Base-by-base conservation (phyloP, 2,888 invertebrate genomes). In the Hoplodrina blanda region DNA sequence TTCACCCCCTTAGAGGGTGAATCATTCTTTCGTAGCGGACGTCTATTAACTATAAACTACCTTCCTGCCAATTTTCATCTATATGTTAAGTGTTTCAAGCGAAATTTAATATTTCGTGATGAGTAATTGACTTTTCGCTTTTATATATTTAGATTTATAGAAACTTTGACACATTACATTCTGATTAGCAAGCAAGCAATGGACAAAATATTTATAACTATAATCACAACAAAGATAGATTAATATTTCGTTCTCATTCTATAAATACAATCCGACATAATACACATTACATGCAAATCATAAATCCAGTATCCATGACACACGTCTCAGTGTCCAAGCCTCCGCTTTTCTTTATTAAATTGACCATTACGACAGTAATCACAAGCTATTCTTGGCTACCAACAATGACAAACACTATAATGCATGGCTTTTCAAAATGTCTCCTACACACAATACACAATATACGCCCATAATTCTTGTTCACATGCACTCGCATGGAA, bases 401-500 rank as follows among this genome's bases (percentile, higher is more conserved):
- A 57, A 76, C 73, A 71, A 66, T 71, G 50, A 10, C 46, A 19
- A 10, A 19, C 19, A 37, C 54, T 37, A 41, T 71, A 73, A 79
- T 73, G 59, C 78, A 59, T 76, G 72, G 65, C 77, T 77, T 77
- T 80, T 66, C 46, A 53, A 71, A 25, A 78, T 64, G 74, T 77
- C 82, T 75, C 73, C 69, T 62, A 65, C 63, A 82, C 55, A 74
- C 66, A 61, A 78, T 50, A 66, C 73, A 79, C 64, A 69, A 77
- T 72, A 69, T 56, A 72, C 79, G 54, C 62, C 75, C 74, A 66
- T 79, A 78, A 72, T 82, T 75, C 85, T 83, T 82, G 78, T 86
- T 85, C 86, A 60, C 83, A 81, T 68, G 81, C 87, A 85, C 69
- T 85, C 76, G 81, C 50, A 64, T 76, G 84, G 83, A 91, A 91